Base-by-base conservation (phyloP, 2,113 vertebrate species). In the Montifringilla adamsi region DNA sequence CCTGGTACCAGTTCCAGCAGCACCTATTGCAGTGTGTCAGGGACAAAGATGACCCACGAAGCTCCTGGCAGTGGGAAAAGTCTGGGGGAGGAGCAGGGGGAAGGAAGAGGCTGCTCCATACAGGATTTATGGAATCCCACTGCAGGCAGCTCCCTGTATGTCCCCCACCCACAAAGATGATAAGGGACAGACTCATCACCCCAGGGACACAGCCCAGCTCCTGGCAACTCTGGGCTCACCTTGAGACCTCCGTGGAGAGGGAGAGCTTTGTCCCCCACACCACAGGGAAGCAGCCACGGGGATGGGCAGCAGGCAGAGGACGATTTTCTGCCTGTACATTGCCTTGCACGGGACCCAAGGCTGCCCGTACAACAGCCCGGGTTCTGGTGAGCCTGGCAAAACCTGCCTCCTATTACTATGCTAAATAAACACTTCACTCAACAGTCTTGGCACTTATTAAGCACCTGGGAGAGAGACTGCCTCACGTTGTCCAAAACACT, bases 361-460 rank as follows among this genome's bases (percentile, higher is more conserved):
- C 2, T 27, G 37, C 28, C 3, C 2, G 19, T 1, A 26, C 30
- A 53, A 63, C 1, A 11, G 55, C 52, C 68, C 10, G 3, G 10
- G 84, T 37, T 78, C 68, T 66, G 91, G 92, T 11, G 49, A 88
- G 87, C 73, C 60, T 85, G 88, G 94, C 84, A 68, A 20, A 77
- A 90, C 50, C 39, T 4, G 6, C 69, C 74, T 84, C 37, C 90
- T 53, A 81, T 93, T 91, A 75, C 67, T 68, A 69, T 39, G 78
- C 77, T 92, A 96, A 96, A 96, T 96, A 91, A 94, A 96, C 91
- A 88, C 95, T 97, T 95, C 83, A 95, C 94, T 96, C 90, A 95
- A 94, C 90, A 89, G 89, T 62, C 87, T 90, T 92, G 95, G 93
- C 89, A 87, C 92, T 93, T 96, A 93, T 76, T 93, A 96, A 97